Base-by-base conservation (phyloP, 2,113 vertebrate species). In the Lophotis ruficrista region DNA sequence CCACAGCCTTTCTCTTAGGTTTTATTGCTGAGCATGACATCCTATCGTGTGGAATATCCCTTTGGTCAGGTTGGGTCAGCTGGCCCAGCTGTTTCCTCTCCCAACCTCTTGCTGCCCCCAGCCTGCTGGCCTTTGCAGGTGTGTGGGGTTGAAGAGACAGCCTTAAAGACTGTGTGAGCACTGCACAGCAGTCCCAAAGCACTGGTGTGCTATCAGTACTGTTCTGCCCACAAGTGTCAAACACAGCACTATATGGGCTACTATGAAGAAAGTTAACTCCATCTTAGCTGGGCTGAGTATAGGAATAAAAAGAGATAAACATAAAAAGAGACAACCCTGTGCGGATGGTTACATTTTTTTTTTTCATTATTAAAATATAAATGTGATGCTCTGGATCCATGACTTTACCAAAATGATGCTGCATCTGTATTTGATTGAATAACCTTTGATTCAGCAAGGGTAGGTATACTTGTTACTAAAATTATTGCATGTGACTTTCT, bases 151-250 rank as follows among this genome's bases (percentile, higher is more conserved):
- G 60, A 28, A 61, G 21, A 61, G 21, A 23, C 10, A 27, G 14
- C 33, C 48, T 31, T 41, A 47, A 61, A 28, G 25, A 24, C 15
- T 47, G 47, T 37, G 41, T 19, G 68, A 62, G 60, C 33, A 3
- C 19, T 47, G 24, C 3, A 2, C 37, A 47, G 33, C 37, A n/a
- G 10, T 11, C n/a, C 43, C 25, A 7, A 78, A 69, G 19, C 11
- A n/a, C 0, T 33, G 14, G 5, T 43, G 28, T 21, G 6, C 53
- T 58, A 21, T 18, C 48, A n/a, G 7, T 28, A 12, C 41, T 20
- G 8, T 24, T 57, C 13, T 37, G 62, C 5, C 30, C 20, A 33
- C 15, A 38, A 35, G 13, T 25, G 41, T 9, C 45, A 90, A 61
- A 38, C 45, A 45, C 17, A 28, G 6, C 16, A 28, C 27, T 45